Evolutionary conservation across 2,888 invertebrate genomes (phyloP), one percentile per base, ranked within the genome.

Genomic region (Ctena decussata): DNA sequence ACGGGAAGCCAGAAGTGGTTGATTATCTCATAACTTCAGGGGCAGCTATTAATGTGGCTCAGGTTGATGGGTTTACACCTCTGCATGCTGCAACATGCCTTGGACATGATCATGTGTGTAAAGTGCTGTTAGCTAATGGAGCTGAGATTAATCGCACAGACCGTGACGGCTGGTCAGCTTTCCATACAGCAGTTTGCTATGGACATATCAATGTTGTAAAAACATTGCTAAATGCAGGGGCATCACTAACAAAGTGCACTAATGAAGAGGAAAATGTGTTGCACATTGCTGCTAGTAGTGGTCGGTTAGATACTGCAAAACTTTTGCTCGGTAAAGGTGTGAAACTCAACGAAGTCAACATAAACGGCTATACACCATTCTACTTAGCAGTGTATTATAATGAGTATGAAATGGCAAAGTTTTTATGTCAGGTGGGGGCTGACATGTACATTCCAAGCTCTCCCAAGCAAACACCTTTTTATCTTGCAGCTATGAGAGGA

Each of bases 41-140:
- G 24, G 93, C 93, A 5, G 75, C 77, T 39, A 91, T 94, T 0
- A 93, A 94, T 85, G 85, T 86, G 6, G 86, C 90, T 1, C 94
- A 95, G 77, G 86, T 90, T 37, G 94, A 95, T 91, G 94, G 94
- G 0, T 93, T 93, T 74, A 94, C 94, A 0, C 93, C 95, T 5
- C 87, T 95, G 0, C 94, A 95, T 86, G 90, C 92, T n/a, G 94
- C 94, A n/a, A 91, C 93, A 0, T 93, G 93, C 76, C 85, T 91
- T 1, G 94, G 94, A 8, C 91, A 93, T 73, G 71, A 81, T 24
- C 79, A 90, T 6, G 90, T 93, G 3, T 93, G 93, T 71, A 75
- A 89, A 46, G 39, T 91, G 3, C 85, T 95, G 8, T 73, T 95
- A 15, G 77, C 83, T 2, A 82, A 91, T 71, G 93, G 93, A 18